A percentile compares a stretch with the other conserved stretches of the same genome.
Evolutionary conservation across 2,888 invertebrate species (phyloP).

Genomic region (Villa cingulata): DNA sequence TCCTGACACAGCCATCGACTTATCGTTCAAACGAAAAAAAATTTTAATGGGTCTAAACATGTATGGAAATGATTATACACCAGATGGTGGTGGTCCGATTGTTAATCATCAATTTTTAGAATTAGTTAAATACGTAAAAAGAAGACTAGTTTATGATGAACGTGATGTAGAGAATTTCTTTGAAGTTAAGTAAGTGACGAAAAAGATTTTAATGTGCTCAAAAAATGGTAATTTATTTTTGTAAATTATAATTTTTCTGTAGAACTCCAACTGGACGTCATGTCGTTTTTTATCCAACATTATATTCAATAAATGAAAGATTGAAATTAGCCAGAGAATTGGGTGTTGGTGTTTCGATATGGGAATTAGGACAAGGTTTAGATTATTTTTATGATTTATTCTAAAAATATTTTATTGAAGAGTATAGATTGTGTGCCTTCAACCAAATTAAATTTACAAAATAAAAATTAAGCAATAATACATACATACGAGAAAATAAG

Average conservation of each 20-base stretch:
- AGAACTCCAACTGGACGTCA: slow-evolving; percentile 56
- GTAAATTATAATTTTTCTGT: too few species aligned
- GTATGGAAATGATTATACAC: slow-evolving; percentile 80
- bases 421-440: too few species aligned
- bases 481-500: too few species aligned
- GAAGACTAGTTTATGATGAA: slow-evolving; percentile 62
- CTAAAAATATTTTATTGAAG: slow-evolving; percentile 36
- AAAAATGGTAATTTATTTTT: too few species aligned
- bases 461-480: too few species aligned
- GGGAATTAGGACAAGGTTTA: slow-evolving; percentile 94
- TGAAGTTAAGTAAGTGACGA: slow-evolving; percentile 63
- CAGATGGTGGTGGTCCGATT: slow-evolving; percentile 70
- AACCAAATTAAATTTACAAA: too few species aligned
- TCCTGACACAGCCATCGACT: slow-evolving; percentile 39
- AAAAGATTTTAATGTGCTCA: too few species aligned
- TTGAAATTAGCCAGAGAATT: slow-evolving; percentile 65
- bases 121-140: slow-evolving; percentile 57
- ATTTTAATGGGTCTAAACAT: slow-evolving; percentile 84
- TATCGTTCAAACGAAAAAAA: slow-evolving; percentile 50
- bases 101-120: slow-evolving; percentile 66
- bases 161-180: slow-evolving; percentile 71
- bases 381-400: slow-evolving; percentile 88
- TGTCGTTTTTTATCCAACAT: slow-evolving; percentile 75
- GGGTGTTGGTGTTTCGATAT: slow-evolving; percentile 76
- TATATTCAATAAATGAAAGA: slow-evolving; percentile 70